phyloP scores from a whole-genome alignment of 2,797 vertebrate species.

The Pantherophis alleghaniensis region DNA sequence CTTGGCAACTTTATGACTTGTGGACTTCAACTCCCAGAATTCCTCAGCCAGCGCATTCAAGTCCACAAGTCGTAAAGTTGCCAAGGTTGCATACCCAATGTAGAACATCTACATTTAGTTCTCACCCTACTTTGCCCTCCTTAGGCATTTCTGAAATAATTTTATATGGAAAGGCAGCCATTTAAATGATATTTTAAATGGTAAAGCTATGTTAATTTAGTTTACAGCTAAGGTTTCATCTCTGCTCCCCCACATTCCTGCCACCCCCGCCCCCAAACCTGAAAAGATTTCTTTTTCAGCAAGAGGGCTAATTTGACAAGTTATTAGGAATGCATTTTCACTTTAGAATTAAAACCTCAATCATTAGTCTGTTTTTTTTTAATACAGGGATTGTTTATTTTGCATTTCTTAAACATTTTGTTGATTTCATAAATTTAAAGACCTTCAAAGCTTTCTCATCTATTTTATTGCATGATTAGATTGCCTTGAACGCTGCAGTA shows the following conservation, averaged over 20 bases:
- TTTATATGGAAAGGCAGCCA: slow-evolving; percentile 52
- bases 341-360: background rate
- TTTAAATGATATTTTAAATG: slow-evolving; percentile 51
- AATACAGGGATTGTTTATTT: background rate
- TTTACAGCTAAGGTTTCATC: slow-evolving; percentile 45
- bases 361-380: background rate
- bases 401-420: background rate
- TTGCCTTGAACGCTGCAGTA: background rate
- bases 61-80: too few relatives aligned
- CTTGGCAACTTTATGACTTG: too few relatives aligned
- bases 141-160: slow-evolving; percentile 63
- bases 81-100: background rate
- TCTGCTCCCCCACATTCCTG: background rate
- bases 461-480: background rate
- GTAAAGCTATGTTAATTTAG: slow-evolving; percentile 59
- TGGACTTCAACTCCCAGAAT: too few relatives aligned
- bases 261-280: background rate
- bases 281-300: slow-evolving; percentile 20
- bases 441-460: background rate
- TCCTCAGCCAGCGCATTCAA: too few relatives aligned
- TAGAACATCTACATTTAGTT: slow-evolving; percentile 60
- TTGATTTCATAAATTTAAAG: background rate
- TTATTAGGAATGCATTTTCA: slow-evolving; percentile 37
- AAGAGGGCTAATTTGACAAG: slow-evolving; percentile 46
- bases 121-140: slow-evolving; percentile 61